Evolutionary conservation across 2,113 vertebrate species (phyloP).

Genomic region (Eptesicus fuscus): DNA sequence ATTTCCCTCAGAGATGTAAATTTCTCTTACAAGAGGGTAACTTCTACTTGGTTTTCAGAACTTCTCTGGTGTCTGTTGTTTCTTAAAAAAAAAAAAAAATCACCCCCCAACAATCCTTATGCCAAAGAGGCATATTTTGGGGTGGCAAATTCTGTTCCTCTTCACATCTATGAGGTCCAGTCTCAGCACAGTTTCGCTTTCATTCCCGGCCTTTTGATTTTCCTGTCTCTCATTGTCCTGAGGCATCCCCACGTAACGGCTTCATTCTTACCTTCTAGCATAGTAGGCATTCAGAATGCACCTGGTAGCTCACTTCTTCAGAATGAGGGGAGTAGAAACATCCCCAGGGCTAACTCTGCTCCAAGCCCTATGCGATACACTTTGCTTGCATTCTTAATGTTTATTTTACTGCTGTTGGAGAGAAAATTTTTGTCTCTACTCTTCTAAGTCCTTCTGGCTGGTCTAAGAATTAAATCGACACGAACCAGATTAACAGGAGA

Average conservation of each 20-base stretch:
- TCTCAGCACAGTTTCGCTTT: neutral
- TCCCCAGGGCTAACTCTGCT: neutral
- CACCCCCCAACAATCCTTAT: neutral
- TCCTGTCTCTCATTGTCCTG: accelerated
- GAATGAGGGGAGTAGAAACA: neutral
- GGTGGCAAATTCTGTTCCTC: neutral
- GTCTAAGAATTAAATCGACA: neutral
- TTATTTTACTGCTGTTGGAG: neutral
- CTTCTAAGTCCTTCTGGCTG: neutral
- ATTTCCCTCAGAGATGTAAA: neutral
- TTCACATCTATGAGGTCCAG: neutral
- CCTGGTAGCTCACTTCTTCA: neutral
- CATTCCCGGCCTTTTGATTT: neutral
- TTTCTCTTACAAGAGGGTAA: neutral
- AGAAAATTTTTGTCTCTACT: neutral
- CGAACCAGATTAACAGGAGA: neutral
- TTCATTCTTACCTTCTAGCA: neutral
- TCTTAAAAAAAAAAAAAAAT: neutral
- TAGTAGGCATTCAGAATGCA: neutral
- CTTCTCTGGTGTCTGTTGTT: neutral
- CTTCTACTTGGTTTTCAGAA: neutral
- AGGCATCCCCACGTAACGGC: too few relatives aligned
- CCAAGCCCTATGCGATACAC: neutral
- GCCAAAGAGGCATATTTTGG: neutral
- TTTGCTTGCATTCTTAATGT: neutral